Evolutionary conservation across 2,797 vertebrate genomes (phyloP).

Genomic region (Gymnopithys bicolor): DNA sequence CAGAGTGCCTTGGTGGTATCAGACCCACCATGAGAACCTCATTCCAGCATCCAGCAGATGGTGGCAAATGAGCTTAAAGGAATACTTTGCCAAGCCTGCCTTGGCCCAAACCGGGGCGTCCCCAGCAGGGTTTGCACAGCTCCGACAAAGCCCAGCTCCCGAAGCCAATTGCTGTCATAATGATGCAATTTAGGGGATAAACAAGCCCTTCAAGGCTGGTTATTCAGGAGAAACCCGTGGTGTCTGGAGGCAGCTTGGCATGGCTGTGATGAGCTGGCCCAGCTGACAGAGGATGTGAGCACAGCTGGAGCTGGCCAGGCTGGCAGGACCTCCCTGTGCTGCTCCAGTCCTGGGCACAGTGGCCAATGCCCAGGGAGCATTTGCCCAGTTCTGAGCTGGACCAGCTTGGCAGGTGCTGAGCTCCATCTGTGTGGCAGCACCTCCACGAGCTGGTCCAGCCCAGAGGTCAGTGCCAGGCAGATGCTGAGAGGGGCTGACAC

Average conservation of each 20-base stretch:
- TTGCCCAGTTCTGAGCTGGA: background rate
- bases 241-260: constrained; percentile 37
- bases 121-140: constrained; percentile 41
- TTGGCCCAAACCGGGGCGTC: constrained; percentile 15
- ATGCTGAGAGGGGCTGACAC: background rate
- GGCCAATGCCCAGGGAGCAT: background rate
- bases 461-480: background rate
- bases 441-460: background rate
- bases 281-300: background rate
- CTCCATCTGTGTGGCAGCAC: background rate
- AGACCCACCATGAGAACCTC: background rate
- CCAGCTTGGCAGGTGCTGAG: background rate
- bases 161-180: constrained; percentile 42
- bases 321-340: background rate
- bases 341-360: fast-evolving
- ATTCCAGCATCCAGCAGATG: background rate
- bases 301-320: constrained; percentile 12
- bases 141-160: constrained; percentile 20
- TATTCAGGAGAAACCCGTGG: constrained; percentile 17
- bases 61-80: background rate
- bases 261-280: background rate
- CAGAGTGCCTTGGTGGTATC: background rate
- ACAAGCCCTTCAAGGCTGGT: constrained; percentile 35
- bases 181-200: constrained; percentile 58
- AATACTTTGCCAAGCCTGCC: background rate